phyloP scores from a whole-genome alignment of 2,113 vertebrate genomes.

The Phaethornis superciliosus region DNA sequence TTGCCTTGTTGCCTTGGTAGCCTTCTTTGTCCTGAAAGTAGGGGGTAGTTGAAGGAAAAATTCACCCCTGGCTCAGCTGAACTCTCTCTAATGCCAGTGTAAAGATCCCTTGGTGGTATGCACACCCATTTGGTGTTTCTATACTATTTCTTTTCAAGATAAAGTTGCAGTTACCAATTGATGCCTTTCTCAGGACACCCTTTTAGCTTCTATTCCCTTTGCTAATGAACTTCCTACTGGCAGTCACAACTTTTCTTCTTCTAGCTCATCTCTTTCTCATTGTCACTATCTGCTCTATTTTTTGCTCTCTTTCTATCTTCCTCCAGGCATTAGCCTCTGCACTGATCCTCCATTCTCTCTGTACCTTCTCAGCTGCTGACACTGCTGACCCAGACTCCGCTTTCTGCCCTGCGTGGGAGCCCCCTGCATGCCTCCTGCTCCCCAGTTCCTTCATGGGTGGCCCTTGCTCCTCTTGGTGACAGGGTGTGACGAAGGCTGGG shows the following conservation, averaged over 20 bases:
- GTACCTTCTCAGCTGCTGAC: not conserved
- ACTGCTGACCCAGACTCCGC: not conserved
- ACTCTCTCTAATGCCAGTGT: accelerated
- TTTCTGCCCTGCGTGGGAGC: not conserved
- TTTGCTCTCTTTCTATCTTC: not conserved
- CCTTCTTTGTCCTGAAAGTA: not conserved
- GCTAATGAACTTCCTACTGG: not conserved
- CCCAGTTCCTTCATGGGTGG: not conserved
- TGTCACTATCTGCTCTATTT: not conserved
- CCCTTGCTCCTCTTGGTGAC: accelerated
- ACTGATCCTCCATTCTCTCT: not conserved
- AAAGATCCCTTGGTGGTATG: accelerated
- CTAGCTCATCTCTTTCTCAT: not conserved
- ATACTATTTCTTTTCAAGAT: not conserved
- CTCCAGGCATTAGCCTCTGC: not conserved
- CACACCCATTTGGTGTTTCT: not conserved
- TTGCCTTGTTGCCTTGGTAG: not conserved
- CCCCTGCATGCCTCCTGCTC: not conserved
- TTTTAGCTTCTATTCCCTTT: not conserved
- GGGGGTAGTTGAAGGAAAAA: not conserved
- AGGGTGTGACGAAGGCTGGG: not conserved
- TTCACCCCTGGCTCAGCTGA: not conserved
- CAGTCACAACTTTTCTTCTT: not conserved
- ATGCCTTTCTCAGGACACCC: not conserved
- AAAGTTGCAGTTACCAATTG: accelerated